Conservation (phyloP, 2,888 invertebrate species). For the Morinoia aosen region DNA sequence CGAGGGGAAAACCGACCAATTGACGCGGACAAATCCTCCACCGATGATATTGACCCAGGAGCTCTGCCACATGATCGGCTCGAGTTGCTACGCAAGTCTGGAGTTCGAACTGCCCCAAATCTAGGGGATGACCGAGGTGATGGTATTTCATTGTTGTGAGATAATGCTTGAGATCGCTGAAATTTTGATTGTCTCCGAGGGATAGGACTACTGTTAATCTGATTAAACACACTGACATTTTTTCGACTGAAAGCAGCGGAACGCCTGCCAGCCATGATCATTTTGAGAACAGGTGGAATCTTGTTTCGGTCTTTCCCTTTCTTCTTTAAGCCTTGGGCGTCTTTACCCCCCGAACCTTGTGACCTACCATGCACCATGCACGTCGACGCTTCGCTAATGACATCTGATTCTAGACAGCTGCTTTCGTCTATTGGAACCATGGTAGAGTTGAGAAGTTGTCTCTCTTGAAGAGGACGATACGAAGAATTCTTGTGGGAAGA, state of each 20-base stretch:
- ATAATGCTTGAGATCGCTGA: background rate
- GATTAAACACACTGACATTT: background rate
- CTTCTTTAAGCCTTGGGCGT: background rate
- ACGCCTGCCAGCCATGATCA: conserved; percentile 24
- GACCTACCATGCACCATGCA: background rate
- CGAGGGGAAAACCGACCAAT: background rate
- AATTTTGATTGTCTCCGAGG: conserved; percentile 7
- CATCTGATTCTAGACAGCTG: conserved; percentile 32
- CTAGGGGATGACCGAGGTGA: background rate
- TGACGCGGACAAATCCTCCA: background rate
- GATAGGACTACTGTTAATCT: background rate
- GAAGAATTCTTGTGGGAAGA: conserved; percentile 26
- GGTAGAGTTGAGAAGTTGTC: conserved; percentile 36
- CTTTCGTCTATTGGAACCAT: conserved; percentile 44
- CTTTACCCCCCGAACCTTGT: background rate
- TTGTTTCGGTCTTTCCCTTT: background rate
- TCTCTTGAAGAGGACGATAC: conserved; percentile 23
- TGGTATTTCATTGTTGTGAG: background rate
- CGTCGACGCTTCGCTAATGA: background rate
- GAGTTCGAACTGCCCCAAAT: background rate
- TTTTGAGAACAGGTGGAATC: conserved; percentile 8
- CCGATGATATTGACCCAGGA: too few species aligned
- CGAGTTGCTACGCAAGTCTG: background rate
- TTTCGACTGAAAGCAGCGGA: background rate
- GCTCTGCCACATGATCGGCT: background rate